phyloP scores from a whole-genome alignment of 2,888 invertebrate species.

The Melolontha melolontha region DNA sequence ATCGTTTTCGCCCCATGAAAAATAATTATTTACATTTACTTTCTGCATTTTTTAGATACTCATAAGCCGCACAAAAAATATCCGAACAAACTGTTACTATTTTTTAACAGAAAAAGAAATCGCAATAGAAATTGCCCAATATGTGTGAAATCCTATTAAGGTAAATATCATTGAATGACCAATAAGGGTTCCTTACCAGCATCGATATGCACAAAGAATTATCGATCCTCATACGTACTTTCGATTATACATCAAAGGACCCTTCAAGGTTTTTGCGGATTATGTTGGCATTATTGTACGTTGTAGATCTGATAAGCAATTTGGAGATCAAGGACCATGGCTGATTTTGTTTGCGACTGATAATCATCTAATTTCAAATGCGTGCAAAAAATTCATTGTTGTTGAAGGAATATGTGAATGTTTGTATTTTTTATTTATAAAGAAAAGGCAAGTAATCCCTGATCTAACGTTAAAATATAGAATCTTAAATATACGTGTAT shows the following conservation, averaged over 20 bases:
- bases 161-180: constrained; percentile 45
- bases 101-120: constrained; percentile 29
- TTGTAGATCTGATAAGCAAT: constrained; percentile 61
- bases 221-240: constrained; percentile 58
- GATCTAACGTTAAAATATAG: too few relatives aligned
- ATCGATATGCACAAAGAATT: constrained; percentile 31
- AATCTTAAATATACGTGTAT: too few relatives aligned
- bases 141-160: constrained; percentile 54
- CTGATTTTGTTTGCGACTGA: constrained; percentile 45
- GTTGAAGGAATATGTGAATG: background rate
- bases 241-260: constrained; percentile 64
- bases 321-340: constrained; percentile 49
- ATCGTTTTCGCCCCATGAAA: too few relatives aligned
- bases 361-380: constrained; percentile 41
- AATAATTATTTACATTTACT: too few relatives aligned
- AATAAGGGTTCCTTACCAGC: constrained; percentile 44
- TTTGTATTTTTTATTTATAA: background rate
- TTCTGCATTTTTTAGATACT: too few relatives aligned
- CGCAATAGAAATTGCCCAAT: constrained; percentile 47
- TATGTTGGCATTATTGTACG: constrained; percentile 58
- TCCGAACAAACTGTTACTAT: too few relatives aligned
- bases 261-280: constrained; percentile 61
- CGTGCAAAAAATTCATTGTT: constrained; percentile 8
- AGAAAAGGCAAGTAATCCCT: too few relatives aligned
- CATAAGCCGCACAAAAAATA: constrained; percentile 4